A percentile compares a stretch with the other conserved stretches of the same genome.
phyloP scores from a whole-genome alignment of 92 coral and sea anemone genomes.

The Micromussa lordhowensis region DNA sequence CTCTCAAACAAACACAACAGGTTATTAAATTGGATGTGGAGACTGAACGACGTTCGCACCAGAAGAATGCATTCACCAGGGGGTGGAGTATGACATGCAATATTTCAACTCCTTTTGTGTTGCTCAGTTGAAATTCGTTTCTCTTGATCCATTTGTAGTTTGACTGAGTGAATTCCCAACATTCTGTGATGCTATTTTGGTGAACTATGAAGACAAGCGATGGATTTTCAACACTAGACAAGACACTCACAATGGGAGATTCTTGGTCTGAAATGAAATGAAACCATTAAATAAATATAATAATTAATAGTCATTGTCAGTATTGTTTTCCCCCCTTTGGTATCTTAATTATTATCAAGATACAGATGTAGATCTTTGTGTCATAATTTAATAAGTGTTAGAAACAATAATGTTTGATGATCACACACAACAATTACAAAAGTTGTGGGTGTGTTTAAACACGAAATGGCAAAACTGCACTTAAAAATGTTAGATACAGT shows the following conservation, averaged over 20 bases:
- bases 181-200: slow-evolving; percentile 76
- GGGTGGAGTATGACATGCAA: slow-evolving; percentile 71
- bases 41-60: slow-evolving; percentile 92
- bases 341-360: too few relatives aligned
- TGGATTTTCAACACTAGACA: slow-evolving; percentile 69
- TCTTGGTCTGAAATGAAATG: slow-evolving; percentile 33
- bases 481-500: too few relatives aligned
- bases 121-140: slow-evolving; percentile 84
- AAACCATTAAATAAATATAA: not conserved
- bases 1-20: slow-evolving; percentile 91
- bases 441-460: too few relatives aligned
- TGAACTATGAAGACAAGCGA: slow-evolving; percentile 70
- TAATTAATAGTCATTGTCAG: not conserved
- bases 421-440: too few relatives aligned
- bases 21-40: slow-evolving; percentile 63
- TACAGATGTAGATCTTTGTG: too few relatives aligned
- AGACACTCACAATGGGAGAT: slow-evolving; percentile 67
- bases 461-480: too few relatives aligned
- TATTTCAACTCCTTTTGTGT: slow-evolving; percentile 87
- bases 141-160: slow-evolving; percentile 78
- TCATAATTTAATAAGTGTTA: too few relatives aligned
- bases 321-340: too few relatives aligned
- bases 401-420: too few relatives aligned
- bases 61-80: slow-evolving; percentile 73
- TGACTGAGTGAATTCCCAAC: slow-evolving; percentile 72